These are phyloP conservation scores for Paedocypris sp. DNA, from an alignment of 2,113 vertebrate genomes.

Conservation along the genomic window DNA sequence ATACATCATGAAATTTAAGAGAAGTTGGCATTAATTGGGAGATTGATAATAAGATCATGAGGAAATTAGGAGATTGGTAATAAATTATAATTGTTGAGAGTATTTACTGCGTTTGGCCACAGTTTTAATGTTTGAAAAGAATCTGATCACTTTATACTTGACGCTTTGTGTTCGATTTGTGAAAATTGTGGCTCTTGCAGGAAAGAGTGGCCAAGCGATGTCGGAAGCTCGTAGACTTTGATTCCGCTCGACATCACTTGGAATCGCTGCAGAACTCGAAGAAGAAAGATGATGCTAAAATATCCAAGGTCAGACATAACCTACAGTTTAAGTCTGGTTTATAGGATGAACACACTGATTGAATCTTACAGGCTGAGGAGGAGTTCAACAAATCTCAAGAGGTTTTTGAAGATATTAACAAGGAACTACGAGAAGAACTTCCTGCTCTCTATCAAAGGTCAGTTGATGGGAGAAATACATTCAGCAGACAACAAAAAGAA, in stretches of 20 bases:
- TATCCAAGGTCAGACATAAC: slow-evolving; percentile 60
- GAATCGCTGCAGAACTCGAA: slow-evolving; percentile 81
- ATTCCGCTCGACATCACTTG: slow-evolving; percentile 85
- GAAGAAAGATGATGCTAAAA: slow-evolving; percentile 88
- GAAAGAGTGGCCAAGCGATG: slow-evolving; percentile 83
- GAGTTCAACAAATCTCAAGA: slow-evolving; percentile 82
- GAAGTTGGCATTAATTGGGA: too few species aligned
- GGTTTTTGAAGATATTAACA: slow-evolving; percentile 89
- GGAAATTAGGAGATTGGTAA: too few species aligned
- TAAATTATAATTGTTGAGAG: too few species aligned
- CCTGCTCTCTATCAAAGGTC: slow-evolving; percentile 83
- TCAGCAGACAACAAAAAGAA: too few species aligned
- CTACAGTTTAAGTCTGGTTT: not conserved
- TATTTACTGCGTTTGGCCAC: too few species aligned
- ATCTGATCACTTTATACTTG: not conserved
- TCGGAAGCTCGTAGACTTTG: slow-evolving; percentile 89
- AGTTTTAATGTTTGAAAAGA: not conserved
- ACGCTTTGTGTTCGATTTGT: not conserved
- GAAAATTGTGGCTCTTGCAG: slow-evolving; percentile 45
- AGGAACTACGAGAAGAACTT: slow-evolving; percentile 81
- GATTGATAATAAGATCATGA: too few species aligned
- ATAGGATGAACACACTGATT: not conserved
- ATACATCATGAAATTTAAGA: too few species aligned
- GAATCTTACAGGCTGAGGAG: slow-evolving; percentile 78
- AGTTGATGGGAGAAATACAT: slow-evolving; percentile 18